A percentile compares a stretch with the other conserved stretches of the same genome.
These are phyloP conservation scores for Artibeus lituratus DNA, from an alignment of 2,797 vertebrate species.

Conservation along the genomic window DNA sequence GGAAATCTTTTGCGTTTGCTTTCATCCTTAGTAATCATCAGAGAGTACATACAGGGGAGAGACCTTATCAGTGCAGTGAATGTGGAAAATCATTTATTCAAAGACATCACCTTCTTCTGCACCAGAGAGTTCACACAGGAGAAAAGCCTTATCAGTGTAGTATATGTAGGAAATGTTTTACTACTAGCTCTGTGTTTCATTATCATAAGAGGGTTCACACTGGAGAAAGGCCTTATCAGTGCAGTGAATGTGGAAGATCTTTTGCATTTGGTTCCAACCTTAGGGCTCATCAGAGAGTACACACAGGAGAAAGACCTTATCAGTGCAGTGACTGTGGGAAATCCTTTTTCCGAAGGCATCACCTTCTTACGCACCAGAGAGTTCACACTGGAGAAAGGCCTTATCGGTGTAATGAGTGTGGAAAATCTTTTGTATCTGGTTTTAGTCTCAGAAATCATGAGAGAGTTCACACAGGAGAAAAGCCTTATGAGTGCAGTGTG, in stretches of 20 bases:
- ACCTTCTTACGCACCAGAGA: neutral
- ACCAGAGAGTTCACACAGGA: conserved; percentile 9
- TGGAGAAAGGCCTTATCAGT: neutral
- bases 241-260: neutral
- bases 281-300: neutral
- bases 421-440: neutral
- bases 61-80: neutral
- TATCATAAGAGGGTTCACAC: neutral
- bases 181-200: neutral
- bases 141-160: neutral
- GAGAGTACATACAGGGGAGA: neutral
- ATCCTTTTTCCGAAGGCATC: neutral
- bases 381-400: neutral
- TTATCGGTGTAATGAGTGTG: neutral
- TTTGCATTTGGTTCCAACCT: neutral
- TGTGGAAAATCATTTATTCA: neutral
- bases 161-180: neutral
- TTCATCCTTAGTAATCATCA: neutral
- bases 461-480: conserved; percentile 30
- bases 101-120: neutral
- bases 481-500: conserved; percentile 24
- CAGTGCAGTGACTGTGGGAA: neutral
- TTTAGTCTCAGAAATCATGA: neutral
- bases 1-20: neutral
- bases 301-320: neutral